Base-by-base conservation (phyloP, 2,888 invertebrate species). In the Spisula solida region DNA sequence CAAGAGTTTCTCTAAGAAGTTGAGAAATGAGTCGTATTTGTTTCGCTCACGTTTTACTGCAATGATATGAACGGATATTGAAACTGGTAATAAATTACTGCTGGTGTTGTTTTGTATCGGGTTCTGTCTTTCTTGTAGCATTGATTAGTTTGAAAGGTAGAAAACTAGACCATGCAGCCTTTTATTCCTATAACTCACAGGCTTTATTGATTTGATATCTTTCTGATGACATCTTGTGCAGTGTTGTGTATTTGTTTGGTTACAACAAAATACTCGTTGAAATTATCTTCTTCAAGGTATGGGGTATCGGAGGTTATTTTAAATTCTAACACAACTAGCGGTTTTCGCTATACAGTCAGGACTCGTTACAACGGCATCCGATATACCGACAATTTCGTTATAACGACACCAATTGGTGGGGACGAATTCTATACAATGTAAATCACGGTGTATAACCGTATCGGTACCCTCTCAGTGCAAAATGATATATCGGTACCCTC, bases 141-240 rank as follows among this genome's bases (percentile, higher is more conserved):
- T 47, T 51, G 48, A 29, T 81, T 48, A 81, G 29, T 51, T 81
- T 81, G n/a, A 81, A 51, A 81, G 34, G 34, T 79, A 79, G 34
- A 31, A 79, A 31, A 79, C 51, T 66, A 66, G n/a, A 66, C 8
- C 60, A n/a, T 25, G 25, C 60, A 25, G 60, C 25, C 25, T 10
- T 25, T n/a, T 25, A 5, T 10, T 66, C 12, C 14, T 51, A 51
- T 51, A 51, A 1, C 51, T 66, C 60, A 6, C 0, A 5, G 18
- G 60, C n/a, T 66, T 25, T 66, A 66, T 66, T 25, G 60, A 66
- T 66, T 66, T 25, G 1, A 51, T 16, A 66, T n/a, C 5, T 66
- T 66, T 41, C 25, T 66, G 60, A 25, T n/a, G 56, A 56, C 56
- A n/a, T 20, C 41, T 41, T 41, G 41, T 41, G 8, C 8, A 8